Base-by-base conservation (phyloP, 2,888 invertebrate species). In the Ochropleura plecta region DNA sequence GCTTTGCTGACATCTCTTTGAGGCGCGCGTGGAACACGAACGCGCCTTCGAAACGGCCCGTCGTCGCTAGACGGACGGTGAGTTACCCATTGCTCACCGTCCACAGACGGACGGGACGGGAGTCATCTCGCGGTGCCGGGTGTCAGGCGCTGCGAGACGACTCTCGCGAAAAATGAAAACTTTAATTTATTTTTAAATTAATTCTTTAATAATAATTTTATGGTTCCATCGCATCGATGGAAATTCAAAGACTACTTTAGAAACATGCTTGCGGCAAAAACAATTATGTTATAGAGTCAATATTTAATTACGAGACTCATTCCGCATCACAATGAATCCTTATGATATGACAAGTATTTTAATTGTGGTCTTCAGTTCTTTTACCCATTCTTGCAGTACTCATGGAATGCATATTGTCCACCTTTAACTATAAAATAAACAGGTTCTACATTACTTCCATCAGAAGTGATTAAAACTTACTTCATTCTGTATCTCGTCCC, bases 401-500 rank as follows among this genome's bases (percentile, higher is more conserved):
- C 14, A 44, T 49, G 55, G 30, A 73, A 76, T 80, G 48, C 40
- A 8, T 55, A 80, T 76, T 76, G 76, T 76, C 20, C 48, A 48
- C 14, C 14, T 30, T 49, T 73, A 18, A 48, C 6, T 40, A 7
- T 51, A 20, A 16, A 16, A 20, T 59, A 76, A 79, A 79, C 14
- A 30, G 62, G 44, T n/a, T n/a, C n/a, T n/a, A n/a, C 9, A 48
- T 30, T 51, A 12, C 46, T 18, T 59, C 8, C 3, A 59, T 59
- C 14, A 44, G 7, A n/a, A 20, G 14, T 46, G n/a, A 30, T 42
- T 60, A 40, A 30, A n/a, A 10, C 44, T 20, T 12, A 62, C 30
- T n/a, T 48, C 62, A 76, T 63, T 72, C 62, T 44, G 18, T 40
- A 49, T 20, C 44, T 73, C 40, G 49, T 63, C n/a, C 44, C 14